These are phyloP conservation scores for Andrena haemorrhoa DNA, from an alignment of 2,888 invertebrate species.

Conservation along the genomic window DNA sequence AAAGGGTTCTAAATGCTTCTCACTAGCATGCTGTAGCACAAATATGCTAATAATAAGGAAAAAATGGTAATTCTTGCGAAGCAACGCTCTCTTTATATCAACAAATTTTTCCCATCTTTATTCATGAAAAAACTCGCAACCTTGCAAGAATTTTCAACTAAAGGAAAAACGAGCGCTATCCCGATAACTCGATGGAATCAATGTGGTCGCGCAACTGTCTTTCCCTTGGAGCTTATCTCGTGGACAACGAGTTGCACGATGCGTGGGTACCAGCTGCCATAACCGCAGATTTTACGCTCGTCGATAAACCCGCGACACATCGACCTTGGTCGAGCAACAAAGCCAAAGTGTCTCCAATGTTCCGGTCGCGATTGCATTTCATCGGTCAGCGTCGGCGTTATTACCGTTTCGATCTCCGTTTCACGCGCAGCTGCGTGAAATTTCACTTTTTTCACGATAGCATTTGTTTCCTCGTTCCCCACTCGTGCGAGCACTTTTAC, in stretches of 20 bases:
- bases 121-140: neutral
- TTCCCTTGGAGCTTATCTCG: neutral
- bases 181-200: neutral
- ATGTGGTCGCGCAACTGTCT: neutral
- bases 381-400: conserved; percentile 28
- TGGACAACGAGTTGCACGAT: neutral
- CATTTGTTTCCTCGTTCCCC: neutral
- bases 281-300: conserved; percentile 52
- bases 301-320: conserved; percentile 56
- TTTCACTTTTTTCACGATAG: neutral
- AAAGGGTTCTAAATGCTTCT: too few species aligned
- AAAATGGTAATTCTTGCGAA: neutral
- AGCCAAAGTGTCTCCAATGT: conserved; percentile 48
- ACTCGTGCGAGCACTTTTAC: neutral
- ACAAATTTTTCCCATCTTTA: neutral
- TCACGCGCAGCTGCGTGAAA: neutral
- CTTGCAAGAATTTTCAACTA: neutral
- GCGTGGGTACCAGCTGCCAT: conserved; percentile 44
- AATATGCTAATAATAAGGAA: neutral
- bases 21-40: too few species aligned
- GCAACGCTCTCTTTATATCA: neutral
- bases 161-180: conserved; percentile 3
- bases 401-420: conserved; percentile 22
- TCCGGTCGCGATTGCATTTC: conserved; percentile 42
- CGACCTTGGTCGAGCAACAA: conserved; percentile 61